Percentiles rank a stretch among this genome's conserved stretches.
These are phyloP conservation scores for Brachyptera putata DNA, from an alignment of 2,888 invertebrate species.

Conservation along the genomic window DNA sequence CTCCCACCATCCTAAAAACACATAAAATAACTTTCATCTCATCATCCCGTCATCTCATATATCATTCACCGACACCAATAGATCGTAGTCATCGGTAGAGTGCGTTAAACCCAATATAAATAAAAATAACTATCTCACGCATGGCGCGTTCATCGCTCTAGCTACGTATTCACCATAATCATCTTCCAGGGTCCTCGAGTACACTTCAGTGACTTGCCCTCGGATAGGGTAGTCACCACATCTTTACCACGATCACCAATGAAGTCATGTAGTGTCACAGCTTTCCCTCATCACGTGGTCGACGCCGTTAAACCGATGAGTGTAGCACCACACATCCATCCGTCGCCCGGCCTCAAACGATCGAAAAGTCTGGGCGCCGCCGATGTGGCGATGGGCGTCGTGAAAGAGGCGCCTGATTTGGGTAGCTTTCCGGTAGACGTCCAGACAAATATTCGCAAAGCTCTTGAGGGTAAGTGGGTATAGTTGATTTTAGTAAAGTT, in stretches of 20 bases:
- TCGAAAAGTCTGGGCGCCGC: conserved; percentile 79
- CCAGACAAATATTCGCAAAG: conserved; percentile 68
- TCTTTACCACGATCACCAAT: conserved; percentile 16
- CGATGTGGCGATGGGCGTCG: conserved; percentile 63
- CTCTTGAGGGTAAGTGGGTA: conserved; percentile 46
- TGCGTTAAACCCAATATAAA: too few species aligned
- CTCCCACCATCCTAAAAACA: too few species aligned
- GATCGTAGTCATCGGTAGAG: too few species aligned
- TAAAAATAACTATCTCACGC: too few species aligned
- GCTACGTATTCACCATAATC: too few species aligned
- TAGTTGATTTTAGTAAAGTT: too few species aligned
- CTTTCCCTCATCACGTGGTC: neutral
- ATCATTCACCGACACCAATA: too few species aligned
- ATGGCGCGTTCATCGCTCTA: too few species aligned
- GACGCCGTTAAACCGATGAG: neutral
- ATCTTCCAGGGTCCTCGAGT: conserved; percentile 53
- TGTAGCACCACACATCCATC: conserved; percentile 32
- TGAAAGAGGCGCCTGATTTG: conserved; percentile 64
- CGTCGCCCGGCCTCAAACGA: conserved; percentile 59
- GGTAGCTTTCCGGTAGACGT: conserved; percentile 70
- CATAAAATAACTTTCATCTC: too few species aligned
- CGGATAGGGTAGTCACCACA: neutral
- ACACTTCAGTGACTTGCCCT: conserved; percentile 45
- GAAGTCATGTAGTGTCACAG: conserved; percentile 27
- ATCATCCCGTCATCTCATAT: too few species aligned